Conservation (phyloP, 2,888 invertebrate genomes). For the Strigamia crassipes region DNA sequence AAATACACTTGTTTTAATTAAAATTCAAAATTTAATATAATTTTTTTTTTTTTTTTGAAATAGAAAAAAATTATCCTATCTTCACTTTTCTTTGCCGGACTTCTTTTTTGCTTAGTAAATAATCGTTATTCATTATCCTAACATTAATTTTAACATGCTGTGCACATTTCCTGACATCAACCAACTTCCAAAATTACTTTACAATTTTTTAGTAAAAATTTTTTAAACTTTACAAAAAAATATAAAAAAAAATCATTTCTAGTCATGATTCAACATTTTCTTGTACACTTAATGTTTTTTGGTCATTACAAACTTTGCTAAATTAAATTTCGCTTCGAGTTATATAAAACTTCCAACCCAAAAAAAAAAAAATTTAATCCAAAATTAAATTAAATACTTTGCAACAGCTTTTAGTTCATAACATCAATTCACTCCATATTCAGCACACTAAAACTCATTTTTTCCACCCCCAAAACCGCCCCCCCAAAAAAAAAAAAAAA, state of each 20-base stretch:
- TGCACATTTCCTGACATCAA: no score
- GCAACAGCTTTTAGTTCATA: slow-evolving; percentile 9
- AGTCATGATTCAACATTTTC: slow-evolving; percentile 12
- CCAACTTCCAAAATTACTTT: no score
- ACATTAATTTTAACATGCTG: no score
- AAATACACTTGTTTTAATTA: no score
- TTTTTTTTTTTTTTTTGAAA: no score
- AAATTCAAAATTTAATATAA: no score
- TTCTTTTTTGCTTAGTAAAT: no score
- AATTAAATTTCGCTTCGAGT: not conserved
- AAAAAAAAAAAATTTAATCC: not conserved
- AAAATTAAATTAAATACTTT: slow-evolving; percentile 21
- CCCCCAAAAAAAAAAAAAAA: not conserved
- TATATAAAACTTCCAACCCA: not conserved
- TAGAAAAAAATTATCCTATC: no score
- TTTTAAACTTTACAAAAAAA: not conserved
- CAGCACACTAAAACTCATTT: not conserved
- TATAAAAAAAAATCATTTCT: not conserved
- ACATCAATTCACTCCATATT: not conserved
- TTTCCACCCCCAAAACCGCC: not conserved
- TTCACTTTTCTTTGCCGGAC: no score
- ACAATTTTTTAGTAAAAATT: not conserved
- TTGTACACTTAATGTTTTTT: not conserved
- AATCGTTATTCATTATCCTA: no score
- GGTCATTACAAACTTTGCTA: not conserved